These are phyloP conservation scores for Cataglyphis rosenhaueri DNA, from an alignment of 2,888 invertebrate genomes.

Conservation along the genomic window DNA sequence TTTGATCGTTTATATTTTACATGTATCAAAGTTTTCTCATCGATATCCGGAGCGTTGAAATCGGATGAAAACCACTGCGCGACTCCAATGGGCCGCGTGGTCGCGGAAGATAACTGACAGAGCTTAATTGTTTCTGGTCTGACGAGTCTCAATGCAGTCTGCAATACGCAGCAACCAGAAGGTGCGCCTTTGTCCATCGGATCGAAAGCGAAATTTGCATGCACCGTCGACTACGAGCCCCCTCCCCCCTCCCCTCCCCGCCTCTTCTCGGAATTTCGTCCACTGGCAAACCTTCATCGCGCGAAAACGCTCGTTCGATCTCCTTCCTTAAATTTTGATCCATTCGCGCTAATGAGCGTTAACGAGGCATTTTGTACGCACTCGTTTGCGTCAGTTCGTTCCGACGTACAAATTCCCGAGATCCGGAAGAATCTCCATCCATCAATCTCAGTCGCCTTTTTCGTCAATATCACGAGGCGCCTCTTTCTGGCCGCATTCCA, in stretches of 20 bases:
- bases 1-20: neutral
- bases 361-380: neutral
- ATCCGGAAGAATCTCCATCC: conserved; percentile 44
- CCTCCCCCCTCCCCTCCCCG: too few relatives aligned
- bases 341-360: conserved; percentile 20
- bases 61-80: conserved; percentile 67
- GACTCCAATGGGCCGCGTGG: conserved; percentile 74
- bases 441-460: conserved; percentile 45
- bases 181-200: conserved; percentile 74
- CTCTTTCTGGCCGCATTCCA: conserved; percentile 40
- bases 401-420: neutral
- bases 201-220: conserved; percentile 74
- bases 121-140: conserved; percentile 84
- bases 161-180: conserved; percentile 69
- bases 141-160: conserved; percentile 80
- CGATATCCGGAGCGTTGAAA: neutral
- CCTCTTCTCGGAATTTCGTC: conserved; percentile 60
- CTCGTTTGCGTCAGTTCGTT: neutral
- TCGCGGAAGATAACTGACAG: conserved; percentile 79
- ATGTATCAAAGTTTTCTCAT: neutral
- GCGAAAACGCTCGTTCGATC: conserved; percentile 50
- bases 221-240: conserved; percentile 62
- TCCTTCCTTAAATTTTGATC: conserved; percentile 54
- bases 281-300: conserved; percentile 48
- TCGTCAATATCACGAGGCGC: conserved; percentile 22